Base-by-base conservation (phyloP, 2,888 invertebrate genomes). In the Acanthosepion lycidas region DNA sequence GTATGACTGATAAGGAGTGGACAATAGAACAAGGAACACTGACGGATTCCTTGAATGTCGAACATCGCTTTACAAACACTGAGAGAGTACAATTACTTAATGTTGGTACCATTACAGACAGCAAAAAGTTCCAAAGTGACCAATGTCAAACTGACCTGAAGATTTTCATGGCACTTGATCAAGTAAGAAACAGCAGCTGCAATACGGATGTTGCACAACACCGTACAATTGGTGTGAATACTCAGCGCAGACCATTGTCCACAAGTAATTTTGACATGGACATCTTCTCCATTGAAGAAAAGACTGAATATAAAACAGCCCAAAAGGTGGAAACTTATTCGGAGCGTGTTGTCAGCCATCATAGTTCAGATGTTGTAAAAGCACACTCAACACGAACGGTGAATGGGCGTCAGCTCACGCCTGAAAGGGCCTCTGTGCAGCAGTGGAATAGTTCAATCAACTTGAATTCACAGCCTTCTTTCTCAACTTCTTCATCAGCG, bases 101-200 rank as follows among this genome's bases (percentile, higher is more conserved):
- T 94, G 96, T 96, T 15, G 94, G 96, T 1, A 97, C 97, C n/a
- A 97, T 96, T 95, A 97, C 97, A 9, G 97, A 96, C 92, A 51
- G 49, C 64, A 18, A 94, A 48, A 33, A 33, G 15, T 23, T 93
- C 23, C n/a, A 48, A 49, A 93, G 95, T 94, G 95, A 95, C 33
- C 94, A 95, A 91, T 95, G 96, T 93, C 97, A 97, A 94, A 97
- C 97, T 33, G 97, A 97, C 53, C 42, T 95, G 23, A 96, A 96
- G 94, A 96, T 96, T 55, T 96, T 97, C 95, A 95, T 96, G 53
- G 95, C 95, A 18, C 95, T 95, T 92, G 96, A 96, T 42, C 96
- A 95, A 93, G 55, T 96, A 12, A 96, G 95, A 93, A 96, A 96
- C 94, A 95, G 95, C 15, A 96, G 96, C 18, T 95, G 95, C 94